These are phyloP conservation scores for Takifugu ocellatus DNA, from an alignment of 2,797 vertebrate species.

Conservation along the genomic window DNA sequence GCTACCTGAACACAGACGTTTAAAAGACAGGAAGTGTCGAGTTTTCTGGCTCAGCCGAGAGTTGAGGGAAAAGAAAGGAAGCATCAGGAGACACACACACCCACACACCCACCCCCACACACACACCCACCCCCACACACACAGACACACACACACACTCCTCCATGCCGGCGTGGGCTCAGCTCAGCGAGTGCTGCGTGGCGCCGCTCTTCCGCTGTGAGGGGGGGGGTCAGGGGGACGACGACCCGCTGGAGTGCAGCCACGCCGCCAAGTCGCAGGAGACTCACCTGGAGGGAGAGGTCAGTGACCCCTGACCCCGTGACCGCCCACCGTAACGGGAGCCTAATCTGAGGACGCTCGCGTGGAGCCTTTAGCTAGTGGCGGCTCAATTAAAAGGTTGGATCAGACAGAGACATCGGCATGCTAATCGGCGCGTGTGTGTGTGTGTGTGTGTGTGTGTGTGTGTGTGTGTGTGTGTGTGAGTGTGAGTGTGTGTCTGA, in stretches of 20 bases:
- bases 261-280: slow-evolving; percentile 9
- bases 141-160: not conserved
- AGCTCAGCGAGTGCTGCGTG: slow-evolving; percentile 49
- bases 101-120: no score
- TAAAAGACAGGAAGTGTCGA: slow-evolving; percentile 51
- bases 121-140: no score
- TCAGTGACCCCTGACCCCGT: slow-evolving; percentile 32
- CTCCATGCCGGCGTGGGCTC: slow-evolving; percentile 37
- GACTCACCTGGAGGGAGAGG: slow-evolving; percentile 28
- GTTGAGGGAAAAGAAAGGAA: not conserved
- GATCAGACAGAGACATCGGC: slow-evolving; percentile 8
- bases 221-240: slow-evolving; percentile 5
- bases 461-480: slow-evolving; percentile 16
- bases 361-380: no score
- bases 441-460: slow-evolving; percentile 38
- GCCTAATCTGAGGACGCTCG: no score
- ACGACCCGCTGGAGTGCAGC: slow-evolving; percentile 36
- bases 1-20: slow-evolving; percentile 34
- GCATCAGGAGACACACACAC: no score
- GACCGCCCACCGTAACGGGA: no score
- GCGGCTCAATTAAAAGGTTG: not conserved
- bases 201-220: slow-evolving; percentile 21
- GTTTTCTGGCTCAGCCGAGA: slow-evolving; percentile 31
- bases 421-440: not conserved
- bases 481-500: not conserved